Evolutionary conservation across 2,888 invertebrate species (phyloP).

Genomic region (Ashinkailepas kermadecensis): DNA sequence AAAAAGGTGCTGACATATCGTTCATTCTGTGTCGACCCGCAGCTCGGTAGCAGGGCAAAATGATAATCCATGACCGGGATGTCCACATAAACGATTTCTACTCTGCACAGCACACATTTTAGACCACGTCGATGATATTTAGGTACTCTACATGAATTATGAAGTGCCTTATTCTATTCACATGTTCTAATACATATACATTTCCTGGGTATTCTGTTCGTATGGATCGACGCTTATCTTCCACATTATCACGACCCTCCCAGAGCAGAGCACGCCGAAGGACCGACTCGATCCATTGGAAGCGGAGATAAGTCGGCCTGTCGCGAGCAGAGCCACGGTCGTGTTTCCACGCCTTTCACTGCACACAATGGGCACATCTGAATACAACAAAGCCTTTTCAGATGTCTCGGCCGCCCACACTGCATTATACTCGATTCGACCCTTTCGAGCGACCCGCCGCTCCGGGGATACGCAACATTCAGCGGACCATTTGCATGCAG

Average conservation of each 20-base stretch:
- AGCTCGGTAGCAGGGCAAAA: too few relatives aligned
- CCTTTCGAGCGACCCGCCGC: neutral
- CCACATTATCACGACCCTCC: neutral
- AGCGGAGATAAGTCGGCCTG: neutral
- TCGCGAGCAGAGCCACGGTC: neutral
- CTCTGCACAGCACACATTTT: too few relatives aligned
- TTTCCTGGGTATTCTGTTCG: neutral
- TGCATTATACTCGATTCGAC: neutral
- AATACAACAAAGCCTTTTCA: neutral
- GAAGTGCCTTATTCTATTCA: too few relatives aligned
- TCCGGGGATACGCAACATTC: neutral
- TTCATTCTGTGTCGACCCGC: too few relatives aligned
- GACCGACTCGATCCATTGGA: neutral
- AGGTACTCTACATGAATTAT: too few relatives aligned
- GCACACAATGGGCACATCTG: neutral
- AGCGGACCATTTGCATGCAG: neutral
- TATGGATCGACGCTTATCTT: neutral
- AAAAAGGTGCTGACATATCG: too few relatives aligned
- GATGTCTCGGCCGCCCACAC: too few relatives aligned
- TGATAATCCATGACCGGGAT: too few relatives aligned
- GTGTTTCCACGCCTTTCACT: neutral
- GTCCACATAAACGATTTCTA: too few relatives aligned
- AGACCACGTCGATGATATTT: too few relatives aligned
- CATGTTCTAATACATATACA: too few relatives aligned
- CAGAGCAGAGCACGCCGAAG: too few relatives aligned